Evolutionary conservation across 2,797 vertebrate species (phyloP).

Genomic region (Mormyrops boulengeri): DNA sequence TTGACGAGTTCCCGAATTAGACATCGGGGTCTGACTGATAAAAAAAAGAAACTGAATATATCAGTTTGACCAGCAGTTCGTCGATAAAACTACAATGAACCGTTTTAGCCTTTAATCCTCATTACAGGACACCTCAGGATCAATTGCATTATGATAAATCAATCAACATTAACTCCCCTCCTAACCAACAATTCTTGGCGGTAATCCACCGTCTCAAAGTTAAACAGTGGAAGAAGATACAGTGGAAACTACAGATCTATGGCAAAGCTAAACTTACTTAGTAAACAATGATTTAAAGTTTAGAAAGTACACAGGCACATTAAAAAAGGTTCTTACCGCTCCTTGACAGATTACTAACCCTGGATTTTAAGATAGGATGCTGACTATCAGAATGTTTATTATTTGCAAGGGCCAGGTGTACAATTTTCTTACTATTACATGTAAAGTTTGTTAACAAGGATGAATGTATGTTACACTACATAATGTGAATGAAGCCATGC

Average conservation of each 20-base stretch:
- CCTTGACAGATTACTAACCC: background rate
- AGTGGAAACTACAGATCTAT: background rate
- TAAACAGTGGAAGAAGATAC: background rate
- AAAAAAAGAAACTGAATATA: background rate
- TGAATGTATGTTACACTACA: background rate
- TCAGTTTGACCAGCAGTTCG: background rate
- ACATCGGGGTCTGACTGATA: background rate
- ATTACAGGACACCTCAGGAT: background rate
- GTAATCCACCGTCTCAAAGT: background rate
- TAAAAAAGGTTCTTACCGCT: background rate
- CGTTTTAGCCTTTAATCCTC: background rate
- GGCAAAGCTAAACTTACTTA: background rate
- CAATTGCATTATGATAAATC: constrained; percentile 21
- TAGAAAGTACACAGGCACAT: background rate
- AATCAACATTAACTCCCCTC: constrained; percentile 16
- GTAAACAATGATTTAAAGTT: background rate
- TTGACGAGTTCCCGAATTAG: background rate
- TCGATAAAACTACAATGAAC: background rate
- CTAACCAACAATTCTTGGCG: background rate
- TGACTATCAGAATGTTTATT: background rate
- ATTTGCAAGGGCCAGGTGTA: background rate
- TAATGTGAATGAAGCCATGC: background rate
- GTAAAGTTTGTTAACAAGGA: background rate
- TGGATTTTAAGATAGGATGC: background rate
- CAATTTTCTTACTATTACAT: background rate